Percentiles rank a stretch among this genome's conserved stretches.
Evolutionary conservation across 2,888 invertebrate genomes (phyloP).

Genomic region (Catocala fraxini): DNA sequence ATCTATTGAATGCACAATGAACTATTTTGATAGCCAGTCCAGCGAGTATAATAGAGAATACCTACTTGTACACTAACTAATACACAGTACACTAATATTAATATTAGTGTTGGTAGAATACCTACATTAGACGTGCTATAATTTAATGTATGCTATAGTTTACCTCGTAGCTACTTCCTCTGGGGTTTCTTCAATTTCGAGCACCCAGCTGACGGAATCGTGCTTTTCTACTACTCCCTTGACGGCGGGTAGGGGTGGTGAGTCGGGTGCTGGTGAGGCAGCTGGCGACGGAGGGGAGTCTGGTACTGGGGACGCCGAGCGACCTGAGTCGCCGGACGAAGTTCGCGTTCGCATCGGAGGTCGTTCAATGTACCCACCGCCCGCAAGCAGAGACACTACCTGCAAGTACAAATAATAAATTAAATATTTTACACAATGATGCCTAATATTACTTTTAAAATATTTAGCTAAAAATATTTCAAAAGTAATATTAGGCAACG

Average conservation of each 20-base stretch:
- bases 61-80: too few species aligned
- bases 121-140: too few species aligned
- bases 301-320: constrained; percentile 75
- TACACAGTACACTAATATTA: too few species aligned
- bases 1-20: too few species aligned
- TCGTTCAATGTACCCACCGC: constrained; percentile 79
- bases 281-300: constrained; percentile 77
- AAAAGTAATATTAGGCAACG: too few species aligned
- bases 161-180: constrained; percentile 90
- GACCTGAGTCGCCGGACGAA: constrained; percentile 76
- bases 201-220: constrained; percentile 95
- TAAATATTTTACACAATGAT: not conserved
- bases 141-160: not conserved
- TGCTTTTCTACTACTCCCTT: constrained; percentile 95
- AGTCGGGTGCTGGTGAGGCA: constrained; percentile 70
- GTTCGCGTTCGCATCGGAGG: constrained; percentile 76
- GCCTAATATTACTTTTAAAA: too few species aligned
- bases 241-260: constrained; percentile 90
- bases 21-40: too few species aligned
- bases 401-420: constrained; percentile 64
- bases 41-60: too few species aligned
- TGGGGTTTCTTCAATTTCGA: constrained; percentile 93
- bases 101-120: too few species aligned
- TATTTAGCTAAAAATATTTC: too few species aligned
- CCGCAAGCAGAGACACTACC: constrained; percentile 81